Evolutionary conservation across 2,113 vertebrate species (phyloP).

Genomic region (Mungos mungo): DNA sequence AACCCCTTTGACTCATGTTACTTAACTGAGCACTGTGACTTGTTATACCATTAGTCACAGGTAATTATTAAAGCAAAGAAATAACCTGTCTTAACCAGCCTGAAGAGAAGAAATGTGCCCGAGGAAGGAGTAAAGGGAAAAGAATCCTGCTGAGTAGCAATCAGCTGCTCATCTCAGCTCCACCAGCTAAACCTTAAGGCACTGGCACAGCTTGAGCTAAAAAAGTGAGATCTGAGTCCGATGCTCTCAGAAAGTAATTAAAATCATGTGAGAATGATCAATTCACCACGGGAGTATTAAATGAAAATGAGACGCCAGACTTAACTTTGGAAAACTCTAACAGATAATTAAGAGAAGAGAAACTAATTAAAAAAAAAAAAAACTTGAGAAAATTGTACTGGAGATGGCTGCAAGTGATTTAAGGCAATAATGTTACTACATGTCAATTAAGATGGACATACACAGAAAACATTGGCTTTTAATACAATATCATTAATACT

Average conservation of each 20-base stretch:
- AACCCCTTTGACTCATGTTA: slow-evolving; percentile 22
- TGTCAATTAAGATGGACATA: background rate
- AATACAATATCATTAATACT: background rate
- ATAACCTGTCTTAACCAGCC: slow-evolving; percentile 51
- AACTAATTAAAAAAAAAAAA: background rate
- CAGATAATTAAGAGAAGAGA: background rate
- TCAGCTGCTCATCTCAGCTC: background rate
- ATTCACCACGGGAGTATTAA: background rate
- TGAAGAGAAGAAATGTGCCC: background rate
- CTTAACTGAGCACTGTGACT: slow-evolving; percentile 2
- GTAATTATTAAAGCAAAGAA: slow-evolving; percentile 50
- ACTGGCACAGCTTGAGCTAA: background rate
- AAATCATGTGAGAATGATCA: slow-evolving; percentile 44
- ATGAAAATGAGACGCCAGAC: background rate
- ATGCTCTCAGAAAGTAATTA: background rate
- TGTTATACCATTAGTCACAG: slow-evolving; percentile 47
- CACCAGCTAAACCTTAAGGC: background rate
- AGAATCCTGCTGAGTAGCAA: slow-evolving; percentile 44
- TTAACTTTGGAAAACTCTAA: background rate
- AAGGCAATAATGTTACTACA: background rate
- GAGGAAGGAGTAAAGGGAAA: background rate
- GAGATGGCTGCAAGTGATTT: background rate
- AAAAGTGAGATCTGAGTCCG: background rate
- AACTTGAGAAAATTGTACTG: background rate
- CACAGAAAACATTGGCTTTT: background rate